Evolutionary conservation across 2,797 vertebrate genomes (phyloP).

Genomic region (Enteromius anoplus): DNA sequence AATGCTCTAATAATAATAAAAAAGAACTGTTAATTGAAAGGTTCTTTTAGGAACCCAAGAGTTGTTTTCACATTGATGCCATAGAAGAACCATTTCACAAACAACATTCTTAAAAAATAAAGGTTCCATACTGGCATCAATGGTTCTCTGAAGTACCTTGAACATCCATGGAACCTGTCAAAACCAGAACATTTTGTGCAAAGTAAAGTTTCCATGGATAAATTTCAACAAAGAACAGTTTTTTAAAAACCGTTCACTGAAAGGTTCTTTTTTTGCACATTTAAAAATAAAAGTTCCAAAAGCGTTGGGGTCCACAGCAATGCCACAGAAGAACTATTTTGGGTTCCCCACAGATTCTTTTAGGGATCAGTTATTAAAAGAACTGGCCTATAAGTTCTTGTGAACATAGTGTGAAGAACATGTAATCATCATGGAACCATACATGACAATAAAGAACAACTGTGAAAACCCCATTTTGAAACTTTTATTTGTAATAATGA

Average conservation of each 20-base stretch:
- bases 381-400: not conserved
- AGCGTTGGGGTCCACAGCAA: not conserved
- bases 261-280: not conserved
- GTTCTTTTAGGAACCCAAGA: not conserved
- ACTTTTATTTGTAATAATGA: not conserved
- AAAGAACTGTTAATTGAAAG: not conserved
- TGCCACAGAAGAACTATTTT: not conserved
- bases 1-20: not conserved
- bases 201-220: not conserved
- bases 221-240: conserved; percentile 14
- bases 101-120: not conserved
- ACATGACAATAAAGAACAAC: not conserved
- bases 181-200: not conserved
- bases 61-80: not conserved
- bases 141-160: not conserved
- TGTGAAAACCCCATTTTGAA: not conserved
- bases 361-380: not conserved
- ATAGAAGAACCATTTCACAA: not conserved
- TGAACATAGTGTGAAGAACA: not conserved
- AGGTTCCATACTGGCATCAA: not conserved
- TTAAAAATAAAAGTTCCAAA: not conserved
- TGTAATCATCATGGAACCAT: not conserved
- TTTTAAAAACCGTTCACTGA: conserved; percentile 14
- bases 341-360: not conserved
- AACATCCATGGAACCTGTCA: not conserved